Conservation (phyloP, 2,888 invertebrate genomes). For the Iphiclides podalirius region DNA sequence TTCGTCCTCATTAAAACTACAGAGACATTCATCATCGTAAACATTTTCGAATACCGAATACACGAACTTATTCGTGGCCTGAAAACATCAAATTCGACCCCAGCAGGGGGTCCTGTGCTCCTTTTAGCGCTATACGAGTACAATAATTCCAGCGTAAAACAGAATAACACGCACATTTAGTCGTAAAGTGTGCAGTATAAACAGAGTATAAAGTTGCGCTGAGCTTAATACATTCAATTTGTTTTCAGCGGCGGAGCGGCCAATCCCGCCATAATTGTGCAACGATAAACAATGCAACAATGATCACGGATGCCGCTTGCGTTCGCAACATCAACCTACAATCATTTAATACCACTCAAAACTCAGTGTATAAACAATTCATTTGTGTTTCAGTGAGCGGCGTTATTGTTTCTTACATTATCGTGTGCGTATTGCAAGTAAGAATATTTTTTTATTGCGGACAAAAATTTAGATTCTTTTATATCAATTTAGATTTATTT, state of each 20-base stretch:
- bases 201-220: conserved; percentile 49
- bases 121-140: conserved; percentile 31
- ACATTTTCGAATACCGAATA: not conserved
- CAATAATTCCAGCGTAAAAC: conserved; percentile 52
- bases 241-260: conserved; percentile 47
- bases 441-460: too few relatives aligned
- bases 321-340: conserved; percentile 13
- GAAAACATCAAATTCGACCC: conserved; percentile 27
- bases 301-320: conserved; percentile 38
- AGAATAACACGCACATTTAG: conserved; percentile 56
- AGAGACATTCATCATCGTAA: not conserved
- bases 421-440: too few relatives aligned
- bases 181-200: conserved; percentile 55
- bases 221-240: conserved; percentile 65
- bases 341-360: conserved; percentile 19
- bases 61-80: conserved; percentile 20
- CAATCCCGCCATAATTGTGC: conserved; percentile 49
- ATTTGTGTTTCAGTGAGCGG: not conserved
- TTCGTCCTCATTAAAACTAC: not conserved
- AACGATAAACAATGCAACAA: conserved; percentile 59
- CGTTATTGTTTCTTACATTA: too few relatives aligned
- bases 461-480: not conserved
- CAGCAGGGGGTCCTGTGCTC: conserved; percentile 25
- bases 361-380: conserved; percentile 6
- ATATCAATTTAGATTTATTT: too few relatives aligned